Base-by-base conservation (phyloP, 2,797 vertebrate species). In the Sebastes aleutianus region DNA sequence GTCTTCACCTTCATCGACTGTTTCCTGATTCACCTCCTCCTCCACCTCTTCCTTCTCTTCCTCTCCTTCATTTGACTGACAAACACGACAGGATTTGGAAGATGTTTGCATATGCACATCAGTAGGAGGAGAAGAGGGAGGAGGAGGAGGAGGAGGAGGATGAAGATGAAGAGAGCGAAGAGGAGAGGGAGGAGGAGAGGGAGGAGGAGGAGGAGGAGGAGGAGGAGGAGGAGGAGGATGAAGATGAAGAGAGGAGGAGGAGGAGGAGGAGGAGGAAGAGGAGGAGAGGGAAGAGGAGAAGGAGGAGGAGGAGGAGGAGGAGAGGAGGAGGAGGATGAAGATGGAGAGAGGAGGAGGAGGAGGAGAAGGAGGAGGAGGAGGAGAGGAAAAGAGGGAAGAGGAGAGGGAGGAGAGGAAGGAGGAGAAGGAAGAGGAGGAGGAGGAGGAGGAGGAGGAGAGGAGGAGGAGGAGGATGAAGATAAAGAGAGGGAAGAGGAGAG, bases 1-100 rank as follows among this genome's bases (percentile, higher is more conserved):
- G 18, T 18, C 18, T 16, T n/a, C 22, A 12, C 16, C 61, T 56
- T 56, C 54, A 61, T 18, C 5, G 6, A 57, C 4, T 31, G 27
- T 26, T 31, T 16, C n/a, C 50, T 22, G 16, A 9, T 29, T 59
- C 62, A n/a, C 10, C 22, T 8, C 10, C 0, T 50, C 18, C 70
- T 63, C 16, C 20, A 34, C 59, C 58, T 64, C 16, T 16, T 43
- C 59, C 58, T 47, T 16, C 43, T 47, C 43, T 8, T 47, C 43
- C 43, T 47, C 43, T 47, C 16, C 43, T 47, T 47, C 43, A 84
- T 87, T 87, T 87, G 85, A 31, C 26, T 82, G 79, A 82, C 85
- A 85, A 87, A 87, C 43, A 4, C 5, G 8, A 53, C 14, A 16
- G 43, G 47, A 76, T 84, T 78, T 80, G 70, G 10, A 63, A 58